phyloP scores from a whole-genome alignment of 2,797 vertebrate species.

The Amazona ochrocephala region DNA sequence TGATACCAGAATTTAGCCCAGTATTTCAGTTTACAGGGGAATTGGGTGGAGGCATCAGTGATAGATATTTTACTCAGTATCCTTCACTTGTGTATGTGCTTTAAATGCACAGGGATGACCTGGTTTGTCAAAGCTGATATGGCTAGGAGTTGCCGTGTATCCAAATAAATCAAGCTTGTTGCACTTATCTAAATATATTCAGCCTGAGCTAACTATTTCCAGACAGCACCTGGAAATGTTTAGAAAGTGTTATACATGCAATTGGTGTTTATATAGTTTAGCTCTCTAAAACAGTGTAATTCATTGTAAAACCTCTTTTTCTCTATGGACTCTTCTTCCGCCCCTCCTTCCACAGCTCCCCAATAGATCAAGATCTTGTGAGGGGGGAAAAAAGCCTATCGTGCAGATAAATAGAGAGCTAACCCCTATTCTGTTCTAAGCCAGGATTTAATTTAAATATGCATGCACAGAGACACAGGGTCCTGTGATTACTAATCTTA shows the following conservation, averaged over 20 bases:
- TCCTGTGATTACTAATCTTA: not conserved
- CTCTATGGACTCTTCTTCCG: not conserved
- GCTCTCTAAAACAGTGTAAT: not conserved
- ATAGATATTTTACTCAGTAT: not conserved
- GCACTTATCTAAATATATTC: not conserved
- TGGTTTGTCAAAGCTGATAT: not conserved
- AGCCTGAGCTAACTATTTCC: not conserved
- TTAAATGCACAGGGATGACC: not conserved
- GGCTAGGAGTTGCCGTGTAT: not conserved
- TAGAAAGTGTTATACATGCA: not conserved
- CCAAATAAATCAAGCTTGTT: not conserved
- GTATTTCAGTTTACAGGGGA: not conserved
- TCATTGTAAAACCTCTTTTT: not conserved
- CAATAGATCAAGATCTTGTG: not conserved
- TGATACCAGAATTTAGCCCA: not conserved
- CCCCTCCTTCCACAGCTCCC: accelerated
- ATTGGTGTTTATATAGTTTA: not conserved
- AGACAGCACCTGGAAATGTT: not conserved
- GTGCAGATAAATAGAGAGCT: not conserved
- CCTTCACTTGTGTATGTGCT: not conserved
- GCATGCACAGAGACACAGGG: not conserved
- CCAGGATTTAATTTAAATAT: not conserved
- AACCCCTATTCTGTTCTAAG: not conserved
- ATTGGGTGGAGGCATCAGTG: not conserved
- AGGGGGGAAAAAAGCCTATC: not conserved